Evolutionary conservation across 1,140 invertebrate genomes (phyloP).

Genomic region (Dermatophagoides farinae): DNA sequence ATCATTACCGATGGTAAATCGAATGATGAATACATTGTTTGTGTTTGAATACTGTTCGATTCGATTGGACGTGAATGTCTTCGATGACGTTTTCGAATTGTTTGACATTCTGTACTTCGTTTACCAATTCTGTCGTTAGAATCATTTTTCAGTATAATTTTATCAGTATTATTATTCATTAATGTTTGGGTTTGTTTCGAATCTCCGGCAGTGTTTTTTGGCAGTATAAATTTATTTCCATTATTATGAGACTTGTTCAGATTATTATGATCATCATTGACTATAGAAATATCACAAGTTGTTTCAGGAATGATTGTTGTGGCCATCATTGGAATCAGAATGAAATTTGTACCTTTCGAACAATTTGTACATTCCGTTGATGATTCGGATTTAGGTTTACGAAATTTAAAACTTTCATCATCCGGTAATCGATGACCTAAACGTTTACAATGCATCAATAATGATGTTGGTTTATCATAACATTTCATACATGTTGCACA

Average conservation of each 20-base stretch:
- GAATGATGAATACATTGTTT: not conserved
- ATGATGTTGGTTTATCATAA: conserved; percentile 9
- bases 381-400: not conserved
- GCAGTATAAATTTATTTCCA: no score
- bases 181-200: not conserved
- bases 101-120: conserved; percentile 10
- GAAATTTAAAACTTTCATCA: not conserved
- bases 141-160: not conserved
- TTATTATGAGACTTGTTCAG: no score
- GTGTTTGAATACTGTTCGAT: conserved; percentile 10
- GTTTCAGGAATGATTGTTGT: no score
- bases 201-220: no score
- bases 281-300: no score
- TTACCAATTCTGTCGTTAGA: not conserved
- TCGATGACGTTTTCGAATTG: conserved; percentile 4
- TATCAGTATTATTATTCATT: not conserved
- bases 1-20: not conserved
- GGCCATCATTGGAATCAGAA: no score
- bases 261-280: no score
- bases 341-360: no score
- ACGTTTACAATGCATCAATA: conserved; percentile 14
- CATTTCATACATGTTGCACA: conserved; percentile 9
- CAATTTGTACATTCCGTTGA: not conserved
- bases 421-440: conserved; percentile 1
- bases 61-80: not conserved